phyloP scores from a whole-genome alignment of 2,888 invertebrate genomes.

The Aelia acuminata region DNA sequence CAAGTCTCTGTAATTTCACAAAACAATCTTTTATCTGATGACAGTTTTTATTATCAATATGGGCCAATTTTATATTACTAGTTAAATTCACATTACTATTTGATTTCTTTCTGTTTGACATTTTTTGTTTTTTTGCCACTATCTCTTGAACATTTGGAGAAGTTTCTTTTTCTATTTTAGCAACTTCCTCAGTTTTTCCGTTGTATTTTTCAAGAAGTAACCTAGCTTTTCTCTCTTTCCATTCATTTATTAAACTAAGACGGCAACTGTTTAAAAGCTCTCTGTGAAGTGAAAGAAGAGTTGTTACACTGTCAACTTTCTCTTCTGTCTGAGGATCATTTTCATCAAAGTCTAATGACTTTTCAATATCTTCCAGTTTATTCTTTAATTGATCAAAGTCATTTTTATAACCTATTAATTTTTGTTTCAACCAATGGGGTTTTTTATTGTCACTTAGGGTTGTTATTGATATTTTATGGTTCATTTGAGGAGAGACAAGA shows the following conservation, averaged over 20 bases:
- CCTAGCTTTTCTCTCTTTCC: slow-evolving; percentile 53
- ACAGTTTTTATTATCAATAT: background rate
- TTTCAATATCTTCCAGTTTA: slow-evolving; percentile 11
- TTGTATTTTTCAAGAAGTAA: background rate
- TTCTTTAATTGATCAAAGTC: slow-evolving; percentile 38
- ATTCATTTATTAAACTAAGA: slow-evolving; percentile 33
- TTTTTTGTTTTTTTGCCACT: background rate
- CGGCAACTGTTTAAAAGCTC: slow-evolving; percentile 12
- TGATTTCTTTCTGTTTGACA: background rate
- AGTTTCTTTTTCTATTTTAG: background rate
- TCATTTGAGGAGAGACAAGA: background rate
- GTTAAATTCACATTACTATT: background rate
- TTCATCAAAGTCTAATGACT: background rate
- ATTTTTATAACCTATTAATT: background rate
- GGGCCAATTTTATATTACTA: background rate
- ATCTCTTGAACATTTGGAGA: background rate
- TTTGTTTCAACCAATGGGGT: slow-evolving; percentile 20
- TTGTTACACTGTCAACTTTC: background rate
- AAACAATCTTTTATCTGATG: background rate
- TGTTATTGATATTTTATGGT: background rate
- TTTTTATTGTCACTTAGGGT: background rate
- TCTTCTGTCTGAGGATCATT: background rate
- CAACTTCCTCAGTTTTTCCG: background rate
- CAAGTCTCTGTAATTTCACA: slow-evolving; percentile 25
- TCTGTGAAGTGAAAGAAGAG: slow-evolving; percentile 12